Percentiles rank a stretch among this genome's conserved stretches.
phyloP scores from a whole-genome alignment of 2,888 invertebrate species.

The Dryobotodes eremita region DNA sequence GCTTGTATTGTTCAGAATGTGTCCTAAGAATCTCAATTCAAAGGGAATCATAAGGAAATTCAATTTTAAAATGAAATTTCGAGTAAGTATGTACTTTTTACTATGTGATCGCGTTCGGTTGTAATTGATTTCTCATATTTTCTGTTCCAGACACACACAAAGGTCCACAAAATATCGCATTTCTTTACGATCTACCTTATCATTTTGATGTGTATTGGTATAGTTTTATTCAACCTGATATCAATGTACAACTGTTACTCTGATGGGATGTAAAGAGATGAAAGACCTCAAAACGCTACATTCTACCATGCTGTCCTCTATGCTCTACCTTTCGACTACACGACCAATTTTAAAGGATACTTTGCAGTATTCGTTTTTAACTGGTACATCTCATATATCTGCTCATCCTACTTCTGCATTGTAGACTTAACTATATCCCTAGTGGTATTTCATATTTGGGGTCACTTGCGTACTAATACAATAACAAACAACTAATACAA shows the following conservation, averaged over 20 bases:
- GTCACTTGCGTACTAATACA: constrained; percentile 48
- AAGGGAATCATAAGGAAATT: not conserved
- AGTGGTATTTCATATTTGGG: constrained; percentile 51
- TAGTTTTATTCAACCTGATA: constrained; percentile 33
- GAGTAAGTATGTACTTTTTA: not conserved
- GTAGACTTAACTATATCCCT: constrained; percentile 30
- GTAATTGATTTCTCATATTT: not conserved
- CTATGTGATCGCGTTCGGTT: not conserved
- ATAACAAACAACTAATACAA: too few relatives aligned
- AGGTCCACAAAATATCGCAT: constrained; percentile 45
- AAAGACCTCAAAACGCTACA: constrained; percentile 31
- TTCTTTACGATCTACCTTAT: constrained; percentile 32
- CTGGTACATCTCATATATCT: constrained; percentile 1
- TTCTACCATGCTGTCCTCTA: constrained; percentile 43
- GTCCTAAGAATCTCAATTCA: not conserved
- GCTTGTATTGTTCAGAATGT: not conserved
- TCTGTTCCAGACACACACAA: constrained; percentile 46
- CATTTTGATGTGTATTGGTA: not conserved
- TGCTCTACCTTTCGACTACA: constrained; percentile 38
- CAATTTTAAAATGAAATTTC: not conserved
- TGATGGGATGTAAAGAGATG: constrained; percentile 16
- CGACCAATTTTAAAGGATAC: constrained; percentile 27
- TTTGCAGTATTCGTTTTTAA: not conserved
- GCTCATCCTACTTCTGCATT: constrained; percentile 26
- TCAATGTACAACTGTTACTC: constrained; percentile 39